phyloP scores from a whole-genome alignment of 2,113 vertebrate genomes.

The Sinocyclocheilus grahami region DNA sequence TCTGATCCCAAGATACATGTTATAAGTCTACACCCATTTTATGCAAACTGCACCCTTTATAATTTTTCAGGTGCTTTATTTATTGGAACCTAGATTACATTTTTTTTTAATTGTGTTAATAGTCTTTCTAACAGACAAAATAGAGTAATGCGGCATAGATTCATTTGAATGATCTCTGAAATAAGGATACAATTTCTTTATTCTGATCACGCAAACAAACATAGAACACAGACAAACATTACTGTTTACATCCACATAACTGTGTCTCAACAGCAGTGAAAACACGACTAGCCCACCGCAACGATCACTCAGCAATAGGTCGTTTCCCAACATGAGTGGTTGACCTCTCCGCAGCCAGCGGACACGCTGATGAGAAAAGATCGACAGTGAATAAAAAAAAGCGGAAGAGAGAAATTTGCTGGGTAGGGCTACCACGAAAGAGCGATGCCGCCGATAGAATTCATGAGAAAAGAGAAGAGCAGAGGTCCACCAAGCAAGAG shows the following conservation, averaged over 20 bases:
- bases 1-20: neutral
- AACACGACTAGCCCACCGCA: slow-evolving; percentile 7
- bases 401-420: slow-evolving; percentile 14
- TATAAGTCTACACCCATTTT: neutral
- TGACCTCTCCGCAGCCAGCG: slow-evolving; percentile 42
- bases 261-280: neutral
- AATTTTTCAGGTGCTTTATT: neutral
- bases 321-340: neutral
- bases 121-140: neutral
- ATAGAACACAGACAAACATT: neutral
- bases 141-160: neutral
- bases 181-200: neutral
- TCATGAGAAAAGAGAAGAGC: slow-evolving; percentile 55
- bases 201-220: neutral
- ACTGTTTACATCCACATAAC: neutral
- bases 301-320: neutral
- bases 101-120: neutral
- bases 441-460: slow-evolving; percentile 36
- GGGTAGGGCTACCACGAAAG: slow-evolving; percentile 45
- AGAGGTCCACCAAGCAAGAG: slow-evolving; percentile 46
- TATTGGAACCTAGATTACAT: neutral
- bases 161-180: neutral
- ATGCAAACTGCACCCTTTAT: neutral
- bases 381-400: slow-evolving; percentile 16
- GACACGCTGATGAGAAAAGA: slow-evolving; percentile 1